Percentiles rank a stretch among this genome's conserved stretches.
These are phyloP conservation scores for Champsocephalus esox DNA, from an alignment of 2,797 vertebrate species.

Conservation along the genomic window DNA sequence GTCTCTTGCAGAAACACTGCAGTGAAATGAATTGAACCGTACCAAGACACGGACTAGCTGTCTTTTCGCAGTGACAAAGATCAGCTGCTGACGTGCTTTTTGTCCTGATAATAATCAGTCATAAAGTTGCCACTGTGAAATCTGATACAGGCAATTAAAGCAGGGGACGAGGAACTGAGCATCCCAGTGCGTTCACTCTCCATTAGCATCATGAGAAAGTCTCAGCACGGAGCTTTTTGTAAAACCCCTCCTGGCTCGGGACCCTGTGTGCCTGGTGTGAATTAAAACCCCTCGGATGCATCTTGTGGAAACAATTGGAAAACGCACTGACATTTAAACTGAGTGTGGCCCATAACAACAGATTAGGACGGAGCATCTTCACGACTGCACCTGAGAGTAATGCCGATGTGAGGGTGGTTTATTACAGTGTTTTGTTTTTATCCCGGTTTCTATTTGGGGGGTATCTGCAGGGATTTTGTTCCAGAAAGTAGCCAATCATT, in stretches of 20 bases:
- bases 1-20: constrained; percentile 9
- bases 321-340: neutral
- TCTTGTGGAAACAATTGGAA: neutral
- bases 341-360: constrained; percentile 7
- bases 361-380: neutral
- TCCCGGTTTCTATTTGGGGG: constrained; percentile 22
- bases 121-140: constrained; percentile 61
- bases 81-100: constrained; percentile 36
- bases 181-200: constrained; percentile 46
- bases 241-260: constrained; percentile 46
- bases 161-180: constrained; percentile 47
- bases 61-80: constrained; percentile 21
- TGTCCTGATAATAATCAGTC: constrained; percentile 45
- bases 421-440: neutral
- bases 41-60: constrained; percentile 41
- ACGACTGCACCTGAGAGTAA: constrained; percentile 21
- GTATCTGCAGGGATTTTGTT: constrained; percentile 20
- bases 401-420: constrained; percentile 5
- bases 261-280: constrained; percentile 20
- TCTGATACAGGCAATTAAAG: constrained; percentile 59
- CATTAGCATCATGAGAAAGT: constrained; percentile 45
- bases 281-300: constrained; percentile 41
- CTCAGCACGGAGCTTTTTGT: constrained; percentile 7
- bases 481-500: constrained; percentile 14
- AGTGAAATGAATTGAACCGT: constrained; percentile 40